Base-by-base conservation (phyloP, 2,888 invertebrate species). In the Trichogramma evanescens region DNA sequence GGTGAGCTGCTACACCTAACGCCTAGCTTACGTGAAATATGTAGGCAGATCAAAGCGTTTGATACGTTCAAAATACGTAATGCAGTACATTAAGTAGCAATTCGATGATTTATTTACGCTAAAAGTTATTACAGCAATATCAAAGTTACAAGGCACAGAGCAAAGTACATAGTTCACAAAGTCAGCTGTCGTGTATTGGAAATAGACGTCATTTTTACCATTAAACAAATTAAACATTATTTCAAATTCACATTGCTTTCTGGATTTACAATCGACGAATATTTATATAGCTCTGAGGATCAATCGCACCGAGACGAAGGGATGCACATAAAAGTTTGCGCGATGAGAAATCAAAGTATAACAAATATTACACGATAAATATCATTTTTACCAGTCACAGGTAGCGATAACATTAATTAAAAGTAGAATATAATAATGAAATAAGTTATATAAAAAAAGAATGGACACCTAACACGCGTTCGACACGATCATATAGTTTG, bases 391-490 rank as follows among this genome's bases (percentile, higher is more conserved):
- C 55, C 52, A 54, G 57, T 44, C 13, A 39, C 54, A 38, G 53
- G 26, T 46, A 44, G 40, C 46, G 58, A 51, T 50, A 44, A 65
- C 54, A 59, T 57, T 64, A 68, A 63, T 50, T 56, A 63, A 56
- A 51, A 50, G 44, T 51, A 42, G 51, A 54, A 58, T 62, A 48
- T 58, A 55, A 43, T 59, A 50, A 56, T 57, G 58, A 59, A 50
- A 59, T 48, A 59, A 56, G 56, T 63, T 57, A 63, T 54, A 54
- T 52, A 63, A 63, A 62, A 63, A 54, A 57, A n/a, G 26, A 62
- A 61, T 63, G 62, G 59, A 61, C 61, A 63, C 63, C 63, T 65
- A 62, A 62, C 54, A 45, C 9, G 48, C 43, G 59, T 64, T 63
- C 59, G 60, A 60, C 55, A 56, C 46, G 58, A 58, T 43, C 41